Evolutionary conservation across 2,888 invertebrate genomes (phyloP), one percentile per base, ranked within the genome.

Genomic region (Pseudanteris insignis): DNA sequence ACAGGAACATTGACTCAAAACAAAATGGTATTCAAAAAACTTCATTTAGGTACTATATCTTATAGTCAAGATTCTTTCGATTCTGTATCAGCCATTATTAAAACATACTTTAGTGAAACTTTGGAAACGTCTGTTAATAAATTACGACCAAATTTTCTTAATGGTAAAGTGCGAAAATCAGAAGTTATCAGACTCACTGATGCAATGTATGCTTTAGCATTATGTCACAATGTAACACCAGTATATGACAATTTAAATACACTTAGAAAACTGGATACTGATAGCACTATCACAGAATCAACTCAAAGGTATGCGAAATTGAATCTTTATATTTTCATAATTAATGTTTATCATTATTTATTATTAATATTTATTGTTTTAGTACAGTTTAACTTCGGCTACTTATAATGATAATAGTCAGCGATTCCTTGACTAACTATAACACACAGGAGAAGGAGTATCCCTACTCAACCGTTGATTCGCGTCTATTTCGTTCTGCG

Each of bases 161-260:
- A 74, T 10, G 72, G 77, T 24, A 82, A 84, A 66, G 86, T 91
- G 69, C 83, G 89, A 44, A 83, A 88, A 72, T 84, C 91, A 8
- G 86, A 89, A 75, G 84, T 88, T 46, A 86, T 88, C 61, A 86
- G 94, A 44, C 90, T 95, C 58, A 90, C 90, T 82, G 92, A 94
- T 73, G 92, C 93, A 0, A 94, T 97, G 15, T 89, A 94, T 70
- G 97, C 98, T 0, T 83, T 99, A 40, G 96, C 98, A 0, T 83
- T 99, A 25, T 99, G 99, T 78, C 99, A 99, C 78, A 99, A 99
- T 81, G 99, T 99, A 6, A 99, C 99, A 0, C 99, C 99, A 0
- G 94, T 96, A 1, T 93, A 91, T 73, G 97, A 97, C 68, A 84
- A 82, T 7, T 8, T 67, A 8, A n/a, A n/a, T n/a, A 65, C 69